Percentiles rank a stretch among this genome's conserved stretches.
Conservation (phyloP, 1,140 invertebrate species). For the Argopecten irradians region DNA sequence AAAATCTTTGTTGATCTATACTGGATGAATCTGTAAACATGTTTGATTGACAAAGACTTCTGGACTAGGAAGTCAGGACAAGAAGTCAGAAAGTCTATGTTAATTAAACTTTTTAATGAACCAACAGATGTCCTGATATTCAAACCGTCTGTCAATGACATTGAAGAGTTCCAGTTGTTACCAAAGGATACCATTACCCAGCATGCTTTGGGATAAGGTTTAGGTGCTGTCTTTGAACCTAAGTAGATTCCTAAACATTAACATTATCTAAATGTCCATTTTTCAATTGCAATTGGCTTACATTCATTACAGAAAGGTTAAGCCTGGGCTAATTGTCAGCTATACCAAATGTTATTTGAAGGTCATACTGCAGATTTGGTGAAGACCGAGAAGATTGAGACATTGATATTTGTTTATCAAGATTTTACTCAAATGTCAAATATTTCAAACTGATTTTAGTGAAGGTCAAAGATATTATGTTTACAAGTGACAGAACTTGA, state of each 20-base stretch:
- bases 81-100: too few species aligned
- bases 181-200: background rate
- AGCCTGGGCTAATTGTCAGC: background rate
- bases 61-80: too few species aligned
- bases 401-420: background rate
- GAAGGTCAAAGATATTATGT: background rate
- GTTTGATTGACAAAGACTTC: too few species aligned
- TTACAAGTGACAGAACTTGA: background rate
- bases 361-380: background rate
- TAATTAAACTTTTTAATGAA: too few species aligned
- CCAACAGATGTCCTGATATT: too few species aligned
- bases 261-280: slow-evolving; percentile 16
- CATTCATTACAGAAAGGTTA: background rate
- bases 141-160: too few species aligned
- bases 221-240: background rate
- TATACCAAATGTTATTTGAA: background rate
- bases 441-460: background rate
- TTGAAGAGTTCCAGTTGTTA: too few species aligned
- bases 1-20: too few species aligned
- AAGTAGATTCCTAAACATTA: background rate
- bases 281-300: background rate
- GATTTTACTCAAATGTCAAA: background rate
- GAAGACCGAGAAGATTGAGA: background rate
- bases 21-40: too few species aligned
- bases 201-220: background rate